Evolutionary conservation across 2,888 invertebrate species (phyloP).

Genomic region (Ethmia dodecea): DNA sequence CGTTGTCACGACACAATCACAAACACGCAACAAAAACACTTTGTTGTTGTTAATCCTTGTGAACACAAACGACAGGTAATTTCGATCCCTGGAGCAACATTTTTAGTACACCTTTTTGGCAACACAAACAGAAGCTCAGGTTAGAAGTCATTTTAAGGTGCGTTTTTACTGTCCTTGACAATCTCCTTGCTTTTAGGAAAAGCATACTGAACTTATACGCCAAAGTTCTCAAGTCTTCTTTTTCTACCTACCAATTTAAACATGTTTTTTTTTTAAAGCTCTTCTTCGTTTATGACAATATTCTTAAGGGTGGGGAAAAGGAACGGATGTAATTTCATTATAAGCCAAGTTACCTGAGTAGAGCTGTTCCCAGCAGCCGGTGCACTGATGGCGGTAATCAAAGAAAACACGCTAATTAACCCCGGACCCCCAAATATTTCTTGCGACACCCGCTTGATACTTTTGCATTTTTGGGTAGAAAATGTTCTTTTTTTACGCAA

Average conservation of each 20-base stretch:
- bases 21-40: slow-evolving; percentile 36
- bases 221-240: too few relatives aligned
- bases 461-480: neutral
- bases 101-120: neutral
- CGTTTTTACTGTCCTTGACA: neutral
- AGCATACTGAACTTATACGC: too few relatives aligned
- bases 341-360: slow-evolving; percentile 60
- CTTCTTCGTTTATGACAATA: slow-evolving; percentile 4
- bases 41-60: slow-evolving; percentile 28
- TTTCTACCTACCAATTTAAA: too few relatives aligned
- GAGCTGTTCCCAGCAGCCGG: slow-evolving; percentile 61
- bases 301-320: slow-evolving; percentile 32
- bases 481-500: slow-evolving; percentile 1
- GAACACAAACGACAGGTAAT: slow-evolving; percentile 12
- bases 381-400: slow-evolving; percentile 73
- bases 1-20: slow-evolving; percentile 42
- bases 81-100: slow-evolving; percentile 11
- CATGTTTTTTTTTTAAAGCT: neutral
- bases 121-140: neutral
- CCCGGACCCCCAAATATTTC: slow-evolving; percentile 50
- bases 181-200: neutral
- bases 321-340: slow-evolving; percentile 62
- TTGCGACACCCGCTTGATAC: slow-evolving; percentile 2
- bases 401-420: slow-evolving; percentile 75
- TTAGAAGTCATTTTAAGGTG: neutral